Percentiles rank a stretch among this genome's conserved stretches.
Conservation (phyloP, 1,140 invertebrate species). For the Solenopsis invicta region DNA sequence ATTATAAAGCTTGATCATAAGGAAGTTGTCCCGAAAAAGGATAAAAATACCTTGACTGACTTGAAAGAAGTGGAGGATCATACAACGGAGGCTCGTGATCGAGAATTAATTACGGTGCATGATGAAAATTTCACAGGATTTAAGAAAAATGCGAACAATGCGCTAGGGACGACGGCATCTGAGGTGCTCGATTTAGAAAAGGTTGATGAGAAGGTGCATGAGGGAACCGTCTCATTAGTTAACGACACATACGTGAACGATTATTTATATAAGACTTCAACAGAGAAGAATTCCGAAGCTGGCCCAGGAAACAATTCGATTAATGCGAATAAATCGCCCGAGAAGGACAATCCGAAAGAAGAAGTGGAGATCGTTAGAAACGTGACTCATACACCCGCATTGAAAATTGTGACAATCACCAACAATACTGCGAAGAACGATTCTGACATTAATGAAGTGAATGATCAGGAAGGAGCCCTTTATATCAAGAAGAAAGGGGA, state of each 20-base stretch:
- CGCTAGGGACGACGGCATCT: conserved; percentile 25
- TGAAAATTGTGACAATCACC: conserved; percentile 67
- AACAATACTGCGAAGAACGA: conserved; percentile 2
- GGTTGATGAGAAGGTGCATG: conserved; percentile 27
- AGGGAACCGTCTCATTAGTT: conserved; percentile 75
- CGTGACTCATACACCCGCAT: conserved; percentile 66
- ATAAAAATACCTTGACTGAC: conserved; percentile 1
- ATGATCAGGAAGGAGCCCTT: background rate
- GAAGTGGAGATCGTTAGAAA: conserved; percentile 80
- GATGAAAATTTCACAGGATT: background rate
- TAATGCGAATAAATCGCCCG: conserved; percentile 25
- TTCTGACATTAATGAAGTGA: background rate
- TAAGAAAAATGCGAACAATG: background rate
- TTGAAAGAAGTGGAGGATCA: conserved; percentile 5
- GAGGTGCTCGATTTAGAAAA: conserved; percentile 54
- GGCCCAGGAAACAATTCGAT: background rate
- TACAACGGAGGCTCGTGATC: conserved; percentile 2
- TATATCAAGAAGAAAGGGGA: background rate
- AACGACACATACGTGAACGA: conserved; percentile 83
- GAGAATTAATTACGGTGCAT: conserved; percentile 8
- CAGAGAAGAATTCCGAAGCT: background rate
- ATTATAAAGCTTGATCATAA: conserved; percentile 39
- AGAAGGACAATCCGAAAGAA: conserved; percentile 71
- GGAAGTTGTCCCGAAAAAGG: background rate
- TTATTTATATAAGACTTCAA: conserved; percentile 30